A percentile compares a stretch with the other conserved stretches of the same genome.
Evolutionary conservation across 2,888 invertebrate genomes (phyloP).

Genomic region (Luperina testacea): DNA sequence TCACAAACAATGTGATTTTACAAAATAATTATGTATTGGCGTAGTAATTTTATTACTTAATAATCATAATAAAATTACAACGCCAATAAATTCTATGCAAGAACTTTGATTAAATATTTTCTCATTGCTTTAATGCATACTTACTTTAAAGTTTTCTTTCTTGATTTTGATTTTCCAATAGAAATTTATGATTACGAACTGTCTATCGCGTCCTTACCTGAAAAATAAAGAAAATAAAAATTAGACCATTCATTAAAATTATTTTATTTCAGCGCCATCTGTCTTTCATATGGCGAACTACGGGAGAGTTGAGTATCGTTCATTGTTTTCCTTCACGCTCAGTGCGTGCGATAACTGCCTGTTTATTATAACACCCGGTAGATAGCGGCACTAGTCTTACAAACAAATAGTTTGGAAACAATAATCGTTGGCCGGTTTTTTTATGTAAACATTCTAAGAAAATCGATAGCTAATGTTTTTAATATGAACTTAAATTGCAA

Average conservation of each 20-base stretch:
- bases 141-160: neutral
- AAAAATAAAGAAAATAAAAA: conserved; percentile 57
- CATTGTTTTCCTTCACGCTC: conserved; percentile 38
- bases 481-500: neutral
- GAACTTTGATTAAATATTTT: neutral
- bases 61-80: neutral
- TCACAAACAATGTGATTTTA: neutral
- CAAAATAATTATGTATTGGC: neutral
- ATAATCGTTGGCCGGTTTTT: neutral
- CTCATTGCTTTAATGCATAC: conserved; percentile 1
- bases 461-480: neutral
- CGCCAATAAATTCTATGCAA: neutral
- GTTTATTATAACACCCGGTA: conserved; percentile 47
- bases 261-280: conserved; percentile 70
- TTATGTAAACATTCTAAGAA: conserved; percentile 2
- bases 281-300: conserved; percentile 54
- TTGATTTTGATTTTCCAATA: neutral
- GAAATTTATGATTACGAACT: neutral
- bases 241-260: neutral
- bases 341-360: conserved; percentile 11
- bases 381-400: conserved; percentile 64
- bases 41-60: too few relatives aligned
- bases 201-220: conserved; percentile 61
- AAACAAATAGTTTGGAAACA: neutral
- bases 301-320: conserved; percentile 23